A percentile compares a stretch with the other conserved stretches of the same genome.
phyloP scores from a whole-genome alignment of 2,888 invertebrate species.

The Psylliodes chrysocephalus region DNA sequence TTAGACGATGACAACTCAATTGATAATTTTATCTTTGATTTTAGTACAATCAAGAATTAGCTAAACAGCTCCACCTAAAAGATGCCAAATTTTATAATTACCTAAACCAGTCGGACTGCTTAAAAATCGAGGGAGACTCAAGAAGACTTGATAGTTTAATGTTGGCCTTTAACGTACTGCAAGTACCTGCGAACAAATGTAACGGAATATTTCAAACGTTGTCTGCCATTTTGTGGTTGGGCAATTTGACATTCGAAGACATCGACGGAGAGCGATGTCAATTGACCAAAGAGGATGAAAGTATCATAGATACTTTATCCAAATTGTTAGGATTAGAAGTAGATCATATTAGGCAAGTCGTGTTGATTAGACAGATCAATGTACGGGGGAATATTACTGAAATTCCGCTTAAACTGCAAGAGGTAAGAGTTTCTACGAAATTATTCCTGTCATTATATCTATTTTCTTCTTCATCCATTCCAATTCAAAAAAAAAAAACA shows the following conservation, averaged over 20 bases:
- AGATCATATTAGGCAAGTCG: conserved; percentile 80
- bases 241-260: conserved; percentile 87
- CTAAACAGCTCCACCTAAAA: conserved; percentile 77
- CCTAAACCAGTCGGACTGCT: conserved; percentile 82
- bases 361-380: conserved; percentile 78
- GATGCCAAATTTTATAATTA: conserved; percentile 84
- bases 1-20: too few relatives aligned
- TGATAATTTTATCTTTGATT: too few relatives aligned
- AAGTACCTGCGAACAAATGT: conserved; percentile 86
- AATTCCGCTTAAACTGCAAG: conserved; percentile 87
- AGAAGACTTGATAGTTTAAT: conserved; percentile 84
- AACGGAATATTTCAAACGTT: conserved; percentile 90
- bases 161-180: conserved; percentile 88
- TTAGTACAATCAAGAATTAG: conserved; percentile 78
- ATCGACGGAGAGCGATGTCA: conserved; percentile 88
- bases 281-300: conserved; percentile 75
- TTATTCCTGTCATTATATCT: too few relatives aligned
- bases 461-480: too few relatives aligned
- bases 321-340: conserved; percentile 79
- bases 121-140: conserved; percentile 75
- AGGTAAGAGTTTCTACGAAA: conserved; percentile 70
- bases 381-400: conserved; percentile 93
- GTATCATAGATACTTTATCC: conserved; percentile 78
- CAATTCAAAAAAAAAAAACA: too few relatives aligned
- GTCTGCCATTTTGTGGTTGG: conserved; percentile 90